Conservation (phyloP, 2,797 vertebrate genomes). For the Hydrophis major region DNA sequence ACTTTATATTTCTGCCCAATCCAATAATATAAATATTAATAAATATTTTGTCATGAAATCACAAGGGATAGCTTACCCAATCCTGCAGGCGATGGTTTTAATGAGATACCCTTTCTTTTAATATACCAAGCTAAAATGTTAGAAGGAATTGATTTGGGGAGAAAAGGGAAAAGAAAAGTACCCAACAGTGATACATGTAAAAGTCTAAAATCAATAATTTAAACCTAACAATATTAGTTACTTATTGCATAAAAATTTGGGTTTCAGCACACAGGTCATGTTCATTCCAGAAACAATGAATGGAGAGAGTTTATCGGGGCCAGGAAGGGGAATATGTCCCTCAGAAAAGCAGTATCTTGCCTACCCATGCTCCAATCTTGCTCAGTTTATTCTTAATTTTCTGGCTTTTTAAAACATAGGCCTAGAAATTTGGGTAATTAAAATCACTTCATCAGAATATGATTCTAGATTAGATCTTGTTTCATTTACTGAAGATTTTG, state of each 20-base stretch:
- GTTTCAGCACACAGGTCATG: neutral
- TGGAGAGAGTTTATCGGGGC: neutral
- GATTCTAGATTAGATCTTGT: neutral
- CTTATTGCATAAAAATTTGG: neutral
- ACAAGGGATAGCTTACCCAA: neutral
- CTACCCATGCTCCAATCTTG: neutral
- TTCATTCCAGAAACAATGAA: neutral
- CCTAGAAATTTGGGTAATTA: conserved; percentile 40
- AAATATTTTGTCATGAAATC: neutral
- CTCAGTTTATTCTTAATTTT: conserved; percentile 54
- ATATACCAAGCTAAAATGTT: neutral
- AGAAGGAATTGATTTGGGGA: neutral
- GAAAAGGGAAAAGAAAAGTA: neutral
- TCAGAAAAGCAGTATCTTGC: neutral
- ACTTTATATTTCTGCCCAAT: neutral
- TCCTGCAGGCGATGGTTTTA: neutral
- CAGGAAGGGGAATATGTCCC: neutral
- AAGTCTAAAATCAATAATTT: neutral
- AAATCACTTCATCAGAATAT: conserved; percentile 45
- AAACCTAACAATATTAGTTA: neutral
- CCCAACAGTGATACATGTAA: neutral
- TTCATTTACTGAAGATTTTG: neutral
- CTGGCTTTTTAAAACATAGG: conserved; percentile 20
- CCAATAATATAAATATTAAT: neutral
- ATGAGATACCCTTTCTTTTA: neutral